These are phyloP conservation scores for Leptura quadrifasciata DNA, from an alignment of 2,888 invertebrate species.

Conservation along the genomic window DNA sequence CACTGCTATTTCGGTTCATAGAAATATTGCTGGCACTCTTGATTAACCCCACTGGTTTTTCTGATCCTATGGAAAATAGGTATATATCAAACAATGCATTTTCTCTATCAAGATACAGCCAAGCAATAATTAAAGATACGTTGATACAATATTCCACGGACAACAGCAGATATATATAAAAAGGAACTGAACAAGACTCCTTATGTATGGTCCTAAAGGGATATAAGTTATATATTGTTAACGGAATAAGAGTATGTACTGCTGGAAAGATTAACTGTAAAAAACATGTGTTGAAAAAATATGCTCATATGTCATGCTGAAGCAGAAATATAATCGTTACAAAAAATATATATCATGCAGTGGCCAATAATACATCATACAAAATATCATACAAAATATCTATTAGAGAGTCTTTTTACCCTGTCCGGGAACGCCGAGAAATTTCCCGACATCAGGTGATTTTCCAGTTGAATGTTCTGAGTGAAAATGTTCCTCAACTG, in stretches of 20 bases:
- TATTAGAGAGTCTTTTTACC: constrained; percentile 67
- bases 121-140: neutral
- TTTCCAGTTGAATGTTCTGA: constrained; percentile 65
- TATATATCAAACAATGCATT: neutral
- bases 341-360: constrained; percentile 38
- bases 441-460: constrained; percentile 72
- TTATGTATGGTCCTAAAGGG: neutral
- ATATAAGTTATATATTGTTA: neutral
- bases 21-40: constrained; percentile 89
- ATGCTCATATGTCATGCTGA: constrained; percentile 15
- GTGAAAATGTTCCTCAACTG: constrained; percentile 71
- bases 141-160: neutral
- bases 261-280: neutral
- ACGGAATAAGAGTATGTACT: too few species aligned
- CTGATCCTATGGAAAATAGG: constrained; percentile 54
- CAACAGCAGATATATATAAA: neutral
- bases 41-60: constrained; percentile 72
- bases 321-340: constrained; percentile 9
- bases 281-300: neutral
- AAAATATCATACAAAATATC: constrained; percentile 59
- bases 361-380: constrained; percentile 22
- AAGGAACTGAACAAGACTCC: neutral
- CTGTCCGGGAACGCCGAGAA: constrained; percentile 74
- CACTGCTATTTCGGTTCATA: constrained; percentile 87
- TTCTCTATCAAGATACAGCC: neutral